A percentile compares a stretch with the other conserved stretches of the same genome.
Evolutionary conservation across 1,140 invertebrate genomes (phyloP).

Genomic region (Dendrolimus punctatus): DNA sequence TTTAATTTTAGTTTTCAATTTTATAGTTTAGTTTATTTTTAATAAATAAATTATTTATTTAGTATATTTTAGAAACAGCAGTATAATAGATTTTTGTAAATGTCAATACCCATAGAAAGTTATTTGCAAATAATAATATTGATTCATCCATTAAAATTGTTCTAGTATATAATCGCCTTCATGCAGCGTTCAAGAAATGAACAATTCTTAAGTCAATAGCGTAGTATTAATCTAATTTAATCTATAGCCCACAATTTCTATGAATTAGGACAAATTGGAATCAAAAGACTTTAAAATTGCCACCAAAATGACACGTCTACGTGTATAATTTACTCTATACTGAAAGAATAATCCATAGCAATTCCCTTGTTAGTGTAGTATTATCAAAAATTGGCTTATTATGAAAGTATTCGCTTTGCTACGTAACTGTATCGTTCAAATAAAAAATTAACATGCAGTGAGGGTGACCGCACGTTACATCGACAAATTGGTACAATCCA

Average conservation of each 20-base stretch:
- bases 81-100: too few relatives aligned
- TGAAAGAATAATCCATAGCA: constrained; percentile 40
- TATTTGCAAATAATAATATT: too few relatives aligned
- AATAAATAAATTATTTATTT: too few relatives aligned
- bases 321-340: constrained; percentile 50
- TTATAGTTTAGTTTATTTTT: too few relatives aligned
- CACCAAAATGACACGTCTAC: constrained; percentile 50
- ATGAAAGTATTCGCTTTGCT: constrained; percentile 46
- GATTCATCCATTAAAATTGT: too few relatives aligned
- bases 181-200: too few relatives aligned
- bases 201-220: too few relatives aligned
- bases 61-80: too few relatives aligned
- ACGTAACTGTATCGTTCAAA: constrained; percentile 61
- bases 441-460: constrained; percentile 59
- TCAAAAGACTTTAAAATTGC: constrained; percentile 53
- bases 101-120: too few relatives aligned
- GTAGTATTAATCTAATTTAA: constrained; percentile 2
- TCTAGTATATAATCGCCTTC: too few relatives aligned
- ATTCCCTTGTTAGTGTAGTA: constrained; percentile 34
- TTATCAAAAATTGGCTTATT: constrained; percentile 70
- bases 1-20: too few relatives aligned
- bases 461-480: constrained; percentile 45
- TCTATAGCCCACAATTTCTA: constrained; percentile 22
- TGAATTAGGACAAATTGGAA: constrained; percentile 51
- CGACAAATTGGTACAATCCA: constrained; percentile 53